Percentiles rank a stretch among this genome's conserved stretches.
Conservation (phyloP, 2,113 vertebrate species). For the Thamnophis sirtalis region DNA sequence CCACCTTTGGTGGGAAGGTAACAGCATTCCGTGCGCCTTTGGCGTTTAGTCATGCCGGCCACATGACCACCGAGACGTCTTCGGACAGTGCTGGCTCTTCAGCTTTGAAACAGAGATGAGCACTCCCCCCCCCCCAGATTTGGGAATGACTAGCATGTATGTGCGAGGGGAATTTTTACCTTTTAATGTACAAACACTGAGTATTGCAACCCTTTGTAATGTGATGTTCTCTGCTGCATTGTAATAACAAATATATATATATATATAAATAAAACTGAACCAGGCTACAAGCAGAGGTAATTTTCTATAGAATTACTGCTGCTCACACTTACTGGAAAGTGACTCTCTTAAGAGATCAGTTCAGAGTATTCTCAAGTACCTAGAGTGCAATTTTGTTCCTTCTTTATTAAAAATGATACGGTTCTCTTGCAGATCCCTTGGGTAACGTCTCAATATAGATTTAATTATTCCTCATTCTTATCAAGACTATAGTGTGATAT, state of each 20-base stretch:
- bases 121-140: too few species aligned
- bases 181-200: background rate
- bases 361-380: slow-evolving; percentile 27
- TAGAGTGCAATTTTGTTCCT: slow-evolving; percentile 29
- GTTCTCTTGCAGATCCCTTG: slow-evolving; percentile 17
- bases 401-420: slow-evolving; percentile 32
- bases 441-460: slow-evolving; percentile 23
- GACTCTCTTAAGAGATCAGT: slow-evolving; percentile 5
- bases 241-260: background rate
- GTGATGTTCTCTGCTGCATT: background rate
- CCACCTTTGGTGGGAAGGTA: too few species aligned
- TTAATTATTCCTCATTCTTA: slow-evolving; percentile 34
- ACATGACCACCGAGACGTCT: too few species aligned
- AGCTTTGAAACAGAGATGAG: too few species aligned
- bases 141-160: too few species aligned
- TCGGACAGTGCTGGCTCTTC: too few species aligned
- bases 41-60: too few species aligned
- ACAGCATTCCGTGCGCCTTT: too few species aligned
- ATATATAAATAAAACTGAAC: background rate
- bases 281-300: background rate
- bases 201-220: background rate
- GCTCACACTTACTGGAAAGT: slow-evolving; percentile 6
- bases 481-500: slow-evolving; percentile 10
- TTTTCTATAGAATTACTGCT: slow-evolving; percentile 12
- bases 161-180: too few species aligned